Evolutionary conservation across 2,888 invertebrate species (phyloP).

Genomic region (Brenthis hecate): DNA sequence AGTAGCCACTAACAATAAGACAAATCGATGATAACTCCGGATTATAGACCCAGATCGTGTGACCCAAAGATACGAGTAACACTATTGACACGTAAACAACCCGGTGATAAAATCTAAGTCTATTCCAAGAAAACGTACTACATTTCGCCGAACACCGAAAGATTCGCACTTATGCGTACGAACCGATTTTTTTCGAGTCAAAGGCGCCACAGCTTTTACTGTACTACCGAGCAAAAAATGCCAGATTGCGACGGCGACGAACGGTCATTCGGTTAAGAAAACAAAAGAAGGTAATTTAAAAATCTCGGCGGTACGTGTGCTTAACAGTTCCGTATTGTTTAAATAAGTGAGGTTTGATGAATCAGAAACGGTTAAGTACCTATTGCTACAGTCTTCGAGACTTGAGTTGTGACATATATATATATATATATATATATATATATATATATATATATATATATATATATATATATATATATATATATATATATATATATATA

Average conservation of each 20-base stretch:
- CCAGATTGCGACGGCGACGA: constrained; percentile 57
- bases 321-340: constrained; percentile 45
- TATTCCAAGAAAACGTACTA: constrained; percentile 62
- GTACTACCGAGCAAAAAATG: constrained; percentile 58
- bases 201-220: constrained; percentile 79
- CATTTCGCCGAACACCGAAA: constrained; percentile 61
- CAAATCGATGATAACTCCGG: no score
- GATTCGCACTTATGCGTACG: constrained; percentile 68
- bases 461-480: no score
- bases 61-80: no score
- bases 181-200: constrained; percentile 57
- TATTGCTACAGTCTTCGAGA: background rate
- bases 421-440: no score
- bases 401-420: no score
- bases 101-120: constrained; percentile 23
- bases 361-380: constrained; percentile 50
- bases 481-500: no score
- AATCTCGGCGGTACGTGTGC: constrained; percentile 46
- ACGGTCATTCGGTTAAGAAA: constrained; percentile 64
- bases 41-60: no score
- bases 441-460: no score
- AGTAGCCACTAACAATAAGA: no score
- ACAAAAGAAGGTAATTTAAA: constrained; percentile 67
- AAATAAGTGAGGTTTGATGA: constrained; percentile 45
- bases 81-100: constrained; percentile 4